Conservation (phyloP, 92 coral and sea anemone species). For the Heliopora coerulea region DNA sequence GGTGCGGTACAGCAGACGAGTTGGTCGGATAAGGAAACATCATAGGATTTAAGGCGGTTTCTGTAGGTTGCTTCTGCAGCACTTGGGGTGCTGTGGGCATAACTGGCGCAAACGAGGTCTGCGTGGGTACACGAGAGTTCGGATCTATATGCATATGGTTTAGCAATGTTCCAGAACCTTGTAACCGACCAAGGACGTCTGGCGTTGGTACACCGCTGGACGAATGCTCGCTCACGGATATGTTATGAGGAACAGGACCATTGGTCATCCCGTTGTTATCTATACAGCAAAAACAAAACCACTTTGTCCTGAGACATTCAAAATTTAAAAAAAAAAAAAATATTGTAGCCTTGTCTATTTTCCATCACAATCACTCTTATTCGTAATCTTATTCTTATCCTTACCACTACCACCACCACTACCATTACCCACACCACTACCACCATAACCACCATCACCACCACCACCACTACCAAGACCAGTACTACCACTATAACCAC, state of each 20-base stretch:
- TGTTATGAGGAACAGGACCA: constrained; percentile 21
- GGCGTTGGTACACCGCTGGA: constrained; percentile 28
- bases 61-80: constrained; percentile 22
- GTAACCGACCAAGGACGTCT: constrained; percentile 18
- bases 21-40: constrained; percentile 28
- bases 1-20: constrained; percentile 12
- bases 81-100: constrained; percentile 11
- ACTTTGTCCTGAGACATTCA: too few species aligned
- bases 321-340: too few species aligned
- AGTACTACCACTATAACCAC: too few species aligned
- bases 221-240: background rate
- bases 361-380: too few species aligned
- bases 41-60: constrained; percentile 13
- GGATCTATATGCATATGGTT: constrained; percentile 36
- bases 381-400: too few species aligned
- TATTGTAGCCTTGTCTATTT: too few species aligned
- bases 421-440: too few species aligned
- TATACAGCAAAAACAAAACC: background rate
- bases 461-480: too few species aligned
- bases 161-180: constrained; percentile 30
- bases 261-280: constrained; percentile 30
- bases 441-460: too few species aligned
- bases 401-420: too few species aligned
- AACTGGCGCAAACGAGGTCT: constrained; percentile 16
- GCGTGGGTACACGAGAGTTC: constrained; percentile 25